These are phyloP conservation scores for Ennomos erosarius DNA, from an alignment of 2,888 invertebrate species.

Conservation along the genomic window DNA sequence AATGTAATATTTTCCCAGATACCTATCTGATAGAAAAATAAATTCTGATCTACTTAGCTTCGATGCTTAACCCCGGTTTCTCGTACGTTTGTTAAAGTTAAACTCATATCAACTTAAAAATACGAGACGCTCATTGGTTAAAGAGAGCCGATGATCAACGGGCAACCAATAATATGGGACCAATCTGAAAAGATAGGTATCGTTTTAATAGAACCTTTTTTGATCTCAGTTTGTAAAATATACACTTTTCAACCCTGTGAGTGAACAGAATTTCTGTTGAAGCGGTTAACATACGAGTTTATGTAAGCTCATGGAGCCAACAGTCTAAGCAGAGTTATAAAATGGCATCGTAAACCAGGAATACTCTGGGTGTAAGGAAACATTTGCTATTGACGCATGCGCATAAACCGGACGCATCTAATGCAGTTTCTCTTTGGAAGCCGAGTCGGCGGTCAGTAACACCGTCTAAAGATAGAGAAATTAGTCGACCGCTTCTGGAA, in stretches of 20 bases:
- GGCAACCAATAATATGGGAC: too few relatives aligned
- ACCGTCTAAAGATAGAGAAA: slow-evolving; percentile 84
- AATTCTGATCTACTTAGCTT: too few relatives aligned
- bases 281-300: slow-evolving; percentile 4
- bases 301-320: slow-evolving; percentile 10
- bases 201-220: not conserved
- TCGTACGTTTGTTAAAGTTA: too few relatives aligned
- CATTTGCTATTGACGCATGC: slow-evolving; percentile 61
- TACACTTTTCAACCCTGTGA: too few relatives aligned
- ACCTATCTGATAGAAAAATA: too few relatives aligned
- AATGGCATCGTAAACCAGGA: slow-evolving; percentile 28
- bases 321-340: slow-evolving; percentile 19
- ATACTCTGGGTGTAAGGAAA: slow-evolving; percentile 28
- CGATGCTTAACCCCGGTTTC: too few relatives aligned
- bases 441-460: slow-evolving; percentile 78
- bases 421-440: slow-evolving; percentile 78
- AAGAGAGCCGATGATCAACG: too few relatives aligned
- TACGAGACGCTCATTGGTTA: too few relatives aligned
- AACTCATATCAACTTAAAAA: too few relatives aligned
- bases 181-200: too few relatives aligned
- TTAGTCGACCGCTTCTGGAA: slow-evolving; percentile 71
- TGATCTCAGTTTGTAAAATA: not conserved
- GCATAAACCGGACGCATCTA: slow-evolving; percentile 79
- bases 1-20: too few relatives aligned
- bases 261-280: too few relatives aligned